Conservation (phyloP, 2,888 invertebrate genomes). For the Drosophila subquinaria region DNA sequence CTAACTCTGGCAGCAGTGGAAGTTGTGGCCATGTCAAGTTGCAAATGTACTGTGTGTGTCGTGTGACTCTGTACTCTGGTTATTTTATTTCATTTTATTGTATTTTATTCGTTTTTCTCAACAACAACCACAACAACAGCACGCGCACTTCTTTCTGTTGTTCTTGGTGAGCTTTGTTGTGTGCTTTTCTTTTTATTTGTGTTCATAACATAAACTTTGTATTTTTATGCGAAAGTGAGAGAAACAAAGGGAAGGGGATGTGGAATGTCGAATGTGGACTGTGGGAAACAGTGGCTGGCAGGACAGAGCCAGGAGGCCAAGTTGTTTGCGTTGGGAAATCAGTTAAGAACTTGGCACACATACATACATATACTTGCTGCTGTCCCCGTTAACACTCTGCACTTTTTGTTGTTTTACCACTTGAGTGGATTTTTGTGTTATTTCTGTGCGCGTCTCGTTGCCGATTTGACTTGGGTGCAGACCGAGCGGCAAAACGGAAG, state of each 20-base stretch:
- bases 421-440: constrained; percentile 81
- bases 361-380: constrained; percentile 29
- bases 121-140: constrained; percentile 27
- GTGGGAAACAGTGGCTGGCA: constrained; percentile 34
- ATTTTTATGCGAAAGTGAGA: constrained; percentile 69
- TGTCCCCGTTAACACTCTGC: constrained; percentile 65
- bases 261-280: constrained; percentile 30
- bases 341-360: constrained; percentile 69
- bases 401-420: constrained; percentile 72
- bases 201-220: constrained; percentile 81
- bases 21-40: constrained; percentile 68
- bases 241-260: constrained; percentile 23
- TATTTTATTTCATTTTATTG: constrained; percentile 78
- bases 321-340: constrained; percentile 79
- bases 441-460: constrained; percentile 57
- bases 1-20: constrained; percentile 31
- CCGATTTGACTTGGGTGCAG: constrained; percentile 53
- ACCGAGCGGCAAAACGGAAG: constrained; percentile 19
- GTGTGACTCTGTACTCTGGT: constrained; percentile 50
- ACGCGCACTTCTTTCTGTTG: constrained; percentile 59
- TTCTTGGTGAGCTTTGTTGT: constrained; percentile 58
- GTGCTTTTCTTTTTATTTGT: constrained; percentile 75
- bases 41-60: constrained; percentile 69
- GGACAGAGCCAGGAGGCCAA: constrained; percentile 64
- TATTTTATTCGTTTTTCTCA: constrained; percentile 72